phyloP scores from a whole-genome alignment of 2,888 invertebrate species.

The Catocala fraxini region DNA sequence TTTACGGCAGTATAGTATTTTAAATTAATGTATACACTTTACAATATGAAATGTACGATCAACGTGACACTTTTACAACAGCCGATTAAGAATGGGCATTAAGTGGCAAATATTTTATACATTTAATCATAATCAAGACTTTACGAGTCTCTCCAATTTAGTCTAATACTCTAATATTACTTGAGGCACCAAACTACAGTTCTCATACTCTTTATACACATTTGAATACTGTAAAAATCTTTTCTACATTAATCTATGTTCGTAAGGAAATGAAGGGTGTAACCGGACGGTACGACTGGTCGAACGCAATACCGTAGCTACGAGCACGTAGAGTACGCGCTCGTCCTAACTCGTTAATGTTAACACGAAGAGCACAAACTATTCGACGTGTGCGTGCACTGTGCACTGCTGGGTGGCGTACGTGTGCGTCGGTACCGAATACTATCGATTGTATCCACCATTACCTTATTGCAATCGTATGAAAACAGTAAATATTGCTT shows the following conservation, averaged over 20 bases:
- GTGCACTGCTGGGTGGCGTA: not conserved
- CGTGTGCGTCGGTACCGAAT: not conserved
- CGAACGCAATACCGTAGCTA: too few species aligned
- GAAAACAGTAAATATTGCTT: slow-evolving; percentile 21
- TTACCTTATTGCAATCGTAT: slow-evolving; percentile 23
- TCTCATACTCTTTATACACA: slow-evolving; percentile 27
- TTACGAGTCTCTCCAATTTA: slow-evolving; percentile 32
- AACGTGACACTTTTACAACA: slow-evolving; percentile 4
- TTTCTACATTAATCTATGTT: slow-evolving; percentile 33
- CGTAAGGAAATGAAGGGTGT: slow-evolving; percentile 30
- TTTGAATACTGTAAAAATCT: slow-evolving; percentile 35
- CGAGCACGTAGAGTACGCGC: not conserved
- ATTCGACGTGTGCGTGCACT: not conserved
- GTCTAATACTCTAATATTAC: slow-evolving; percentile 29
- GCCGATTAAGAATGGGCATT: slow-evolving; percentile 10
- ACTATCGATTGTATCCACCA: slow-evolving; percentile 25
- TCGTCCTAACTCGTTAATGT: too few species aligned
- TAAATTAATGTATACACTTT: slow-evolving; percentile 4
- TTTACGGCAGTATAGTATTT: not conserved
- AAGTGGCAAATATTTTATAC: slow-evolving; percentile 10
- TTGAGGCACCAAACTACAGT: slow-evolving; percentile 40
- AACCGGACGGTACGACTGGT: slow-evolving; percentile 5
- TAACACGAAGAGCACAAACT: not conserved
- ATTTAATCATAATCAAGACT: not conserved
- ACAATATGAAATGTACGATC: not conserved